Base-by-base conservation (phyloP, 2,113 vertebrate genomes). In the Pseudolaguvia tuberculata region DNA sequence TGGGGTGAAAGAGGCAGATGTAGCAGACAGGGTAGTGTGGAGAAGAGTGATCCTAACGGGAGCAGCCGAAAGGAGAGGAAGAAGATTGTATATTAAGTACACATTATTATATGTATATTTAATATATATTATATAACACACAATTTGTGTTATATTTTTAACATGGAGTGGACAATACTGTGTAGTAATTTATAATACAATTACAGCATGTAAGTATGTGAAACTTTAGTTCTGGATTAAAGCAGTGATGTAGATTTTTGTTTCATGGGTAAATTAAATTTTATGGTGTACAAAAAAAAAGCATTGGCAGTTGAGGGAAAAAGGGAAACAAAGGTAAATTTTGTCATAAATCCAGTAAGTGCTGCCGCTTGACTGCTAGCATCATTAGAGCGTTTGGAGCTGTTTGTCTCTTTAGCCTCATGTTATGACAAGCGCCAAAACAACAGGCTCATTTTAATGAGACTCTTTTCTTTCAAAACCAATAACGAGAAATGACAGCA, bases 371-470 rank as follows among this genome's bases (percentile, higher is more conserved):
- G 63, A 77, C 65, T 63, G 79, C 39, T 78, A 21, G 15, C 52
- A 57, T 78, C 71, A 81, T 81, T 81, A 80, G 61, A 77, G 63
- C 56, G 58, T 63, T 76, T 72, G 56, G 5, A 50, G 70, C 70
- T 82, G 80, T 77, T 79, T 71, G 74, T 77, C 77, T 82, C 75
- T 72, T 74, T 77, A 78, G 72, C 72, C 63, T 77, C 42, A 5
- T 80, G 81, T 82, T 82, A 80, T 80, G 81, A 82, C 78, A 82
- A 78, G 75, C 69, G 59, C 78, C 55, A 66, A 74, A 77, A 79
- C 67, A 73, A 78, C 65, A 39, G 31, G 57, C 72, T 79, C 56
- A 27, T 75, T 81, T 68, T 82, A 82, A 82, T 82, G 81, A 82
- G 78, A 75, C 57, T 77, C 76, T 71, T 82, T 79, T 58, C 53